phyloP scores from a whole-genome alignment of 2,888 invertebrate species.

The Hypercompe scribonia region DNA sequence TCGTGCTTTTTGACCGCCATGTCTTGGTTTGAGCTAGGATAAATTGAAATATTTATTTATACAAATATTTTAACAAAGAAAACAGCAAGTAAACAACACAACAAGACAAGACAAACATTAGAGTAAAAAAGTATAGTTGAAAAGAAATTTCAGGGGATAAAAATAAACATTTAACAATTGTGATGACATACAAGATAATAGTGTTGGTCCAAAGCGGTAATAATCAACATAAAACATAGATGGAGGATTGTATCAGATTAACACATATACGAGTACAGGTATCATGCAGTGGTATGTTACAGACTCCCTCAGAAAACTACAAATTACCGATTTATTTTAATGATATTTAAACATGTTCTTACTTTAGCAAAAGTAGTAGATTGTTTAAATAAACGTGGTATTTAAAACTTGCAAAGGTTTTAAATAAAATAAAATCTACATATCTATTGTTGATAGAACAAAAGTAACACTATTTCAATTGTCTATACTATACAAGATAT shows the following conservation, averaged over 20 bases:
- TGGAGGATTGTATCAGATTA: constrained; percentile 24
- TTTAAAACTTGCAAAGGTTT: background rate
- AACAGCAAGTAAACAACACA: background rate
- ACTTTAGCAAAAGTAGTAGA: background rate
- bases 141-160: constrained; percentile 1
- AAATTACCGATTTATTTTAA: constrained; percentile 19
- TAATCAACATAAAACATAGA: constrained; percentile 27
- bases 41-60: background rate
- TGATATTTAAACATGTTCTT: constrained; percentile 11
- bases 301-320: constrained; percentile 24
- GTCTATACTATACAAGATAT: background rate
- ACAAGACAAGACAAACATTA: constrained; percentile 14
- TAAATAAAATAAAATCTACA: background rate
- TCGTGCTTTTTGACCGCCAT: constrained; percentile 88
- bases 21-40: constrained; percentile 31
- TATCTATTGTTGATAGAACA: background rate
- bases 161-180: constrained; percentile 15
- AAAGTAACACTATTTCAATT: background rate
- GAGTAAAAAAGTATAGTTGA: background rate
- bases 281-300: constrained; percentile 35
- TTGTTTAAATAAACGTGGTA: background rate
- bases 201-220: constrained; percentile 10
- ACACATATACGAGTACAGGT: constrained; percentile 19
- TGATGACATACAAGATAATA: constrained; percentile 11
- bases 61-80: constrained; percentile 2